These are phyloP conservation scores for Apocheima hispidaria DNA, from an alignment of 2,888 invertebrate genomes.

Conservation along the genomic window DNA sequence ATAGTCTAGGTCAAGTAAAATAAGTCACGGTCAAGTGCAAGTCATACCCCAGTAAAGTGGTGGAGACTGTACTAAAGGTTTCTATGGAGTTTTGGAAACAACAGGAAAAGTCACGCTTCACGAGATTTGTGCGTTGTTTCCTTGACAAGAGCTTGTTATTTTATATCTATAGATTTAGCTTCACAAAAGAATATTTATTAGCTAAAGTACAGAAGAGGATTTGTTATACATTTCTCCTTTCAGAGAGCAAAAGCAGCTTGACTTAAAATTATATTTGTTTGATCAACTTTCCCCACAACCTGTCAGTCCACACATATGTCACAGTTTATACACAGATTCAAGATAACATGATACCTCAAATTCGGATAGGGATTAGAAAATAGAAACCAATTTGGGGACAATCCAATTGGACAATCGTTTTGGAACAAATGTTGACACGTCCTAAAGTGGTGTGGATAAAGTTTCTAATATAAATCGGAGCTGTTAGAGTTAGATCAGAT, in stretches of 20 bases:
- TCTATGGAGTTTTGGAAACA: no score
- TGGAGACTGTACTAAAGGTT: no score
- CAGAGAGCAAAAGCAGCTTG: not conserved
- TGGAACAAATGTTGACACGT: conserved; percentile 29
- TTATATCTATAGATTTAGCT: no score
- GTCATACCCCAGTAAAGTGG: no score
- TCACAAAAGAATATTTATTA: no score
- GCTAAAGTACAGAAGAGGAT: no score
- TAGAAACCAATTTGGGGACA: conserved; percentile 63
- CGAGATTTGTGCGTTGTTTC: no score
- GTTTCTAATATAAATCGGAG: conserved; percentile 50
- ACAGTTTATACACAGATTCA: conserved; percentile 65
- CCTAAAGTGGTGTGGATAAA: conserved; percentile 47
- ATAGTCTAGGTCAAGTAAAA: no score
- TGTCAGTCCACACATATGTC: conserved; percentile 57
- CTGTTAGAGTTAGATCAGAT: not conserved
- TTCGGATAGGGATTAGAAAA: conserved; percentile 68
- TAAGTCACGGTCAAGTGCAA: no score
- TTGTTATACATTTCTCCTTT: not conserved
- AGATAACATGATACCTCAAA: conserved; percentile 67
- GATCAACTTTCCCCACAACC: conserved; percentile 39
- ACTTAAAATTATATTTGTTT: not conserved
- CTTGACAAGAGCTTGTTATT: no score
- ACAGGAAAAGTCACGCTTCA: no score
- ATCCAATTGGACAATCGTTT: conserved; percentile 52